Conservation (phyloP, 2,888 invertebrate genomes). For the Cephus rjabovi region DNA sequence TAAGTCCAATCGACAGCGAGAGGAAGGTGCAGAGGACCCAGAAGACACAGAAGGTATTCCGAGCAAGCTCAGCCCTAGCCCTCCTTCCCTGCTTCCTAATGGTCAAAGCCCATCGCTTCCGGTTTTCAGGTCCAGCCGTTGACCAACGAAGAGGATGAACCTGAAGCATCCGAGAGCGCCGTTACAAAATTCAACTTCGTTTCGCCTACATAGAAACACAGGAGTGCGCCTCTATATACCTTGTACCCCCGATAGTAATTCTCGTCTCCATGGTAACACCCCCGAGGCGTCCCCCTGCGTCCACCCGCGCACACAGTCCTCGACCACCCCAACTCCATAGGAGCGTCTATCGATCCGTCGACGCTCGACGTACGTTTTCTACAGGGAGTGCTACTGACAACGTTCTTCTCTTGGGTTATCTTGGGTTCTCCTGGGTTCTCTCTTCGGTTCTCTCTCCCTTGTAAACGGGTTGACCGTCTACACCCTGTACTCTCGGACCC, state of each 20-base stretch:
- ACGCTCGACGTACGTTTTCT: conserved; percentile 50
- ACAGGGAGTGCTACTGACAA: conserved; percentile 50
- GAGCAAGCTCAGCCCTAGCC: too few relatives aligned
- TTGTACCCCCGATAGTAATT: conserved; percentile 39
- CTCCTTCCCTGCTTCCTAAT: too few relatives aligned
- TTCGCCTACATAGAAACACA: background rate
- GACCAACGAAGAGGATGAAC: background rate
- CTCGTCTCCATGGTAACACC: conserved; percentile 59
- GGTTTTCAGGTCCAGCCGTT: background rate
- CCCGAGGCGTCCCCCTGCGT: conserved; percentile 55
- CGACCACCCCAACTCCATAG: conserved; percentile 43
- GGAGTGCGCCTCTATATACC: conserved; percentile 1
- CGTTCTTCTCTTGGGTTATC: conserved; percentile 13
- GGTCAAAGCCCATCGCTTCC: background rate
- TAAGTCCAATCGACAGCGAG: too few relatives aligned
- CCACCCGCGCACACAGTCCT: conserved; percentile 47
- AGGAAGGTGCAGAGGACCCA: too few relatives aligned
- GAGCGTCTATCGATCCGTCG: conserved; percentile 50
- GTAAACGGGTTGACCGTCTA: background rate
- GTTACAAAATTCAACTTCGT: conserved; percentile 27
- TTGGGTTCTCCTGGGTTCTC: conserved; percentile 10
- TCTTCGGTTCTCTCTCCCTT: background rate
- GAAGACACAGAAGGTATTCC: too few relatives aligned
- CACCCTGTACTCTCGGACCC: too few relatives aligned
- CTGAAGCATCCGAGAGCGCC: background rate